Conservation (phyloP, 1,140 invertebrate genomes). For the Trichonephila inaurata region DNA sequence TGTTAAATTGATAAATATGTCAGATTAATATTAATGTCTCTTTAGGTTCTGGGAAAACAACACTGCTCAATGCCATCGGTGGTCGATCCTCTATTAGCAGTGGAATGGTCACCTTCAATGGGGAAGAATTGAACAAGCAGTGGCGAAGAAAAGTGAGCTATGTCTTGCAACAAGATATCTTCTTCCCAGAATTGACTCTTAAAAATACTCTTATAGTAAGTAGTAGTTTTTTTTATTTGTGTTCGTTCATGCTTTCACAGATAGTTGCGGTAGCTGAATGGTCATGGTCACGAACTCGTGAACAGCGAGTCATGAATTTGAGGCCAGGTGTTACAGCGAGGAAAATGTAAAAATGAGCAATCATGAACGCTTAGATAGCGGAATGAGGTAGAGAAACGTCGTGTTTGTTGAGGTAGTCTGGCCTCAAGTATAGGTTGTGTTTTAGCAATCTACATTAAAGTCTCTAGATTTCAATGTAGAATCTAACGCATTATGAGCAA, state of each 20-base stretch:
- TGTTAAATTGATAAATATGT: too few species aligned
- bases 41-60: constrained; percentile 89
- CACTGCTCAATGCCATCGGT: constrained; percentile 88
- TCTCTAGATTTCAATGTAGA: too few species aligned
- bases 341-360: neutral
- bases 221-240: constrained; percentile 35
- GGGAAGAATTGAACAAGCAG: constrained; percentile 87
- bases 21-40: neutral
- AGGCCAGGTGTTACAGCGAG: neutral
- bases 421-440: too few species aligned
- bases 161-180: constrained; percentile 91
- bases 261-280: too few species aligned
- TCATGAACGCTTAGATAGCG: too few species aligned
- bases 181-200: constrained; percentile 90
- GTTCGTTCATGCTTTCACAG: neutral
- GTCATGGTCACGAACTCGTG: too few species aligned
- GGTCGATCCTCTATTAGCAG: constrained; percentile 85
- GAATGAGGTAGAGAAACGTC: too few species aligned
- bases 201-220: constrained; percentile 88
- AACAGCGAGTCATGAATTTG: too few species aligned
- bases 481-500: too few species aligned
- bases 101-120: constrained; percentile 88
- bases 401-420: too few species aligned
- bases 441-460: too few species aligned
- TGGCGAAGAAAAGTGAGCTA: constrained; percentile 90